Evolutionary conservation across 2,888 invertebrate genomes (phyloP).

Genomic region (Coleophora deauratella): DNA sequence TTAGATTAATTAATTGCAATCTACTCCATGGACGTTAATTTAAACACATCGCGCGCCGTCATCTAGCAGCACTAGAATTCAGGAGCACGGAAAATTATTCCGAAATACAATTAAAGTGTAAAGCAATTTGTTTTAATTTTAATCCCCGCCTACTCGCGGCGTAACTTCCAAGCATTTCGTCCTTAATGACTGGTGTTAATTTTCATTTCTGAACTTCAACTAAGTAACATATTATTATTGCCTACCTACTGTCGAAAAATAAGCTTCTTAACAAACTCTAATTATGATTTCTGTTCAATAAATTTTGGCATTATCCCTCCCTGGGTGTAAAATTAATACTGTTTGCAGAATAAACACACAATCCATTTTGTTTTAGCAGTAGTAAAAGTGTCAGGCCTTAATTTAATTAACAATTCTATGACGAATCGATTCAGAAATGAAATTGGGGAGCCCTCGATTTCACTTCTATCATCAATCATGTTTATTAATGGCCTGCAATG

Average conservation of each 20-base stretch:
- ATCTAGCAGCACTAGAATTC: conserved; percentile 58
- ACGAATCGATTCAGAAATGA: conserved; percentile 48
- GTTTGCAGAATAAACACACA: not conserved
- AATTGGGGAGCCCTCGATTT: conserved; percentile 36
- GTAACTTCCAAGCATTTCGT: conserved; percentile 32
- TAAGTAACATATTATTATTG: conserved; percentile 37
- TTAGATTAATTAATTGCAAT: not conserved
- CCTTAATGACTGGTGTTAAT: conserved; percentile 46
- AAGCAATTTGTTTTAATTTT: conserved; percentile 71
- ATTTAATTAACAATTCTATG: conserved; percentile 40
- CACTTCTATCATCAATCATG: conserved; percentile 5
- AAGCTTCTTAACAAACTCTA: conserved; percentile 35
- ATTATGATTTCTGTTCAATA: conserved; percentile 20
- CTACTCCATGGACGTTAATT: conserved; percentile 31
- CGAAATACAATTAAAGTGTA: conserved; percentile 71
- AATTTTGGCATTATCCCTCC: conserved; percentile 10
- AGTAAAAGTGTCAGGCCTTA: conserved; percentile 9
- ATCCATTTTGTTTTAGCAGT: conserved; percentile 12
- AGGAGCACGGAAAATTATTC: conserved; percentile 70
- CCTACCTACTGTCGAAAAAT: conserved; percentile 10
- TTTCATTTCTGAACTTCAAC: conserved; percentile 39
- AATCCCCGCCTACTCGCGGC: conserved; percentile 44
- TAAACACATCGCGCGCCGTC: conserved; percentile 44
- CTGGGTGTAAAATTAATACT: not conserved
- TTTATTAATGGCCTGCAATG: not conserved